A percentile compares a stretch with the other conserved stretches of the same genome.
These are phyloP conservation scores for Pelochelys cantorii DNA, from an alignment of 2,797 vertebrate genomes.

Conservation along the genomic window DNA sequence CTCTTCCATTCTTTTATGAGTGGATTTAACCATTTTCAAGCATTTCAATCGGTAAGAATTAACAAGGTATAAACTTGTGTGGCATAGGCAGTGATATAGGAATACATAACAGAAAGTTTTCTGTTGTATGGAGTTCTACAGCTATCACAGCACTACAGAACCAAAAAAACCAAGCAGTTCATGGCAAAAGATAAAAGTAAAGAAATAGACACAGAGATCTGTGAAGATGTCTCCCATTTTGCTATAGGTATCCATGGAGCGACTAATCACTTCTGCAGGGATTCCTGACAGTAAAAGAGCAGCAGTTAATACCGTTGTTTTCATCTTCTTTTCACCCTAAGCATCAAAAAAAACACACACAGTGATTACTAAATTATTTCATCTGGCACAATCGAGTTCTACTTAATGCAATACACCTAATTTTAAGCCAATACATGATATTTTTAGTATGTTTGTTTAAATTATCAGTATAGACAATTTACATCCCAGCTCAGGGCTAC, in stretches of 20 bases:
- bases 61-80: conserved; percentile 54
- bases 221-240: conserved; percentile 98
- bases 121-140: conserved; percentile 22
- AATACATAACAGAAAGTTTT: conserved; percentile 54
- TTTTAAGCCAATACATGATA: not conserved
- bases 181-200: conserved; percentile 94
- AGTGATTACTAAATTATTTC: not conserved
- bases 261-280: conserved; percentile 95
- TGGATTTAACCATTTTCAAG: conserved; percentile 61
- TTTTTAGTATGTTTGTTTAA: not conserved
- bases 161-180: conserved; percentile 87
- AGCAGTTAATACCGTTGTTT: conserved; percentile 93
- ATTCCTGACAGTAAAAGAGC: conserved; percentile 95
- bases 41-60: conserved; percentile 50
- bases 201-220: conserved; percentile 97
- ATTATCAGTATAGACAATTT: no score
- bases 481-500: no score
- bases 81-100: conserved; percentile 49
- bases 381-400: not conserved
- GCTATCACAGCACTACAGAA: conserved; percentile 82
- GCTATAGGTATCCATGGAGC: conserved; percentile 97
- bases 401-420: not conserved
- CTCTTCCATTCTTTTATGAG: conserved; percentile 48
- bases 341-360: not conserved
- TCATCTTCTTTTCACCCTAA: conserved; percentile 93